Evolutionary conservation across 2,797 vertebrate species (phyloP).

Genomic region (Masticophis lateralis): DNA sequence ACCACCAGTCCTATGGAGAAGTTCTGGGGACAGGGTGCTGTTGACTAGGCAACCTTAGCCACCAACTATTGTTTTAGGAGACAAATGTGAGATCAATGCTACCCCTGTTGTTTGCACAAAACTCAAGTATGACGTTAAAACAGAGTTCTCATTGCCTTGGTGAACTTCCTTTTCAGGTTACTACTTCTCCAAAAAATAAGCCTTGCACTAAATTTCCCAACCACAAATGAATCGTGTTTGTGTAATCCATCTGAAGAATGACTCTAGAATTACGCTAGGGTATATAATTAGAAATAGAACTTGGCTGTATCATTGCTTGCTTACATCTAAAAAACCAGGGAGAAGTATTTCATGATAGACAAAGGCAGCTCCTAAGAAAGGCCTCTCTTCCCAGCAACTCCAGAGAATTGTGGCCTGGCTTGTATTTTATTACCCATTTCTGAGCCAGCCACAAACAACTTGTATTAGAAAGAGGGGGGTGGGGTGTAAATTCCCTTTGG

Average conservation of each 20-base stretch:
- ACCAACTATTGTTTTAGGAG: neutral
- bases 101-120: neutral
- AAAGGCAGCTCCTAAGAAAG: neutral
- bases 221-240: neutral
- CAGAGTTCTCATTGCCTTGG: neutral
- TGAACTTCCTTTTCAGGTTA: neutral
- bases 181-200: neutral
- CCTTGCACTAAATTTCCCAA: neutral
- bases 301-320: neutral
- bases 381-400: neutral
- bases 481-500: neutral
- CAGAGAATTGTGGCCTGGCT: neutral
- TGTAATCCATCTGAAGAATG: neutral
- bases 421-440: slow-evolving; percentile 16
- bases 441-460: slow-evolving; percentile 19
- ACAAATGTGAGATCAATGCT: neutral
- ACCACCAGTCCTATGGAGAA: neutral
- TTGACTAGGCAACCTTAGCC: neutral
- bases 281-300: slow-evolving; percentile 9
- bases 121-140: neutral
- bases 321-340: neutral
- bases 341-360: neutral
- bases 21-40: neutral
- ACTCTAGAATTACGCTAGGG: neutral
- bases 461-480: neutral